Evolutionary conservation across 2,797 vertebrate genomes (phyloP).

Genomic region (Xyrichtys novacula): DNA sequence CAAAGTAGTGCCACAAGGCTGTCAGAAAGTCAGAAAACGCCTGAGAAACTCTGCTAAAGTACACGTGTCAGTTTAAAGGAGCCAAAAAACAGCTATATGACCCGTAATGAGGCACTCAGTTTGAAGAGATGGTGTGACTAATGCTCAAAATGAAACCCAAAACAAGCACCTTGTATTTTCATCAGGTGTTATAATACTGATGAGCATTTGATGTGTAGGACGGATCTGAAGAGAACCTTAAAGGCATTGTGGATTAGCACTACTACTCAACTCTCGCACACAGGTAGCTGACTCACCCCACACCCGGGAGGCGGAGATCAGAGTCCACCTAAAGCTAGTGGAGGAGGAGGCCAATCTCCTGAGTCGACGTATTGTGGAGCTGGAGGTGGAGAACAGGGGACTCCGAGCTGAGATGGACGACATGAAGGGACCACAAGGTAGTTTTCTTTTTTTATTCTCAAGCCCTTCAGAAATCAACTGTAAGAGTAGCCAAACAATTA

Average conservation of each 20-base stretch:
- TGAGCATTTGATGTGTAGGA: not conserved
- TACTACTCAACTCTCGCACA: not conserved
- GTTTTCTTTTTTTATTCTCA: not conserved
- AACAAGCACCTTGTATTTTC: not conserved
- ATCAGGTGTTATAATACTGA: not conserved
- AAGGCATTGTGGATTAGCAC: not conserved
- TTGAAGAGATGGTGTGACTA: not conserved
- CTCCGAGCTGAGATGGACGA: constrained; percentile 96
- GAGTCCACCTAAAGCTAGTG: constrained; percentile 95
- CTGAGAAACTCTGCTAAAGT: constrained; percentile 13
- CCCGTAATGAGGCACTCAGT: no score
- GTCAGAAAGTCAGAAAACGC: constrained; percentile 1
- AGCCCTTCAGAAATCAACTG: no score
- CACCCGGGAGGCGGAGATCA: constrained; percentile 94
- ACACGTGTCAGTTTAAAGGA: constrained; percentile 5
- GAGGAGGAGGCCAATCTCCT: constrained; percentile 98
- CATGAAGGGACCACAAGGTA: constrained; percentile 88
- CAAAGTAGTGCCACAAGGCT: not conserved
- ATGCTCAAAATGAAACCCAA: not conserved
- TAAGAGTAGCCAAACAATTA: no score
- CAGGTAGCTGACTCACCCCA: constrained; percentile 93
- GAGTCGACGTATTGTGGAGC: constrained; percentile 95
- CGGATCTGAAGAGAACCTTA: not conserved
- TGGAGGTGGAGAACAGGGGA: constrained; percentile 98
- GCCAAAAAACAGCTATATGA: not conserved